Evolutionary conservation across 2,888 invertebrate species (phyloP), one percentile per base, ranked within the genome.

Genomic region (Petrolisthes cinctipes): DNA sequence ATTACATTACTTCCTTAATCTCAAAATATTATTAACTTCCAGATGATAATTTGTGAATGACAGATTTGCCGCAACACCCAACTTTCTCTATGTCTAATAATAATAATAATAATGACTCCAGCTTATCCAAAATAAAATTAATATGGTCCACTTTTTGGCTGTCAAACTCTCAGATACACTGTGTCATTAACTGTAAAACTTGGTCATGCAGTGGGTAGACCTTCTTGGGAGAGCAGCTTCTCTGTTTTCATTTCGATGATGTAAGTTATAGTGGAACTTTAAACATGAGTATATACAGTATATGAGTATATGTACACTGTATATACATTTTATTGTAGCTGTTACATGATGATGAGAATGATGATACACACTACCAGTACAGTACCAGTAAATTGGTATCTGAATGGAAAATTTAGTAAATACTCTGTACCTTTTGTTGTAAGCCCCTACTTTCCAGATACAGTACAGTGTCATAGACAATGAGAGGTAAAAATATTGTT

Each of bases 141-240:
- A 53, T 83, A 11, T 83, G 73, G 71, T 53, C 83, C 57, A n/a
- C 37, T 23, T 23, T 83, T 66, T 73, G 37, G 83, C 56, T 83
- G 82, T 75, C 57, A 75, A 54, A 23, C 54, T 53, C 53, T 66
- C 71, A n/a, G 11, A 71, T 71, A 14, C 71, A 71, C 71, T 71
- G 71, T 71, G 81, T 86, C 66, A 73, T 86, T 86, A 86, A 75
- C 75, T 86, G 56, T 81, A 80, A 61, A 73, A 71, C 80, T 82
- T 71, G 71, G 80, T 86, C 73, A 73, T 83, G 57, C 82, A 80
- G 82, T 75, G 75, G 86, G 86, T 80, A 82, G 86, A 86, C 82
- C 86, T 86, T 86, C 80, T 37, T 51, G 61, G n/a, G 71, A 11
- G 20, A n/a, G 6, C 71, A 71, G 11, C 9, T 9, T 61, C 17